These are phyloP conservation scores for Azemiops feae DNA, from an alignment of 2,113 vertebrate species.

Conservation along the genomic window DNA sequence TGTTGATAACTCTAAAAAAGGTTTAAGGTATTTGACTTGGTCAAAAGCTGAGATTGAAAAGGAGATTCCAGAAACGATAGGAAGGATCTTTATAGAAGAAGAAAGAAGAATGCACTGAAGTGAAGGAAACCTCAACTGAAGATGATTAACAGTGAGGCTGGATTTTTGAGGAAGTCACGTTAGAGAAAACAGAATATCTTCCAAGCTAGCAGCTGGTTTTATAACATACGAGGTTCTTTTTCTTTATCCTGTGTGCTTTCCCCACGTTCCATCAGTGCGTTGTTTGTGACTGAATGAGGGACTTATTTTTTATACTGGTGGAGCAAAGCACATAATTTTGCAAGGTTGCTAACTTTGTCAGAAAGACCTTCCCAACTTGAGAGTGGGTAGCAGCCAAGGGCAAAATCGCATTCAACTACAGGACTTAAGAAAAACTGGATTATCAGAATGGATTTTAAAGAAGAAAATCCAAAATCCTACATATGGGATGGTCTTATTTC, in stretches of 20 bases:
- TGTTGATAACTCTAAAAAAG: not conserved
- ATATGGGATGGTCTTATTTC: not conserved
- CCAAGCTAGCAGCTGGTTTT: not conserved
- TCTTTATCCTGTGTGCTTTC: not conserved
- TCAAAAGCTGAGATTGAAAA: not conserved
- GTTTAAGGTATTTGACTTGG: not conserved
- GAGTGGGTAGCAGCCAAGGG: not conserved
- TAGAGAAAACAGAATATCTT: not conserved
- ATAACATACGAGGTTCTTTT: not conserved
- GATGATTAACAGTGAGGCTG: not conserved
- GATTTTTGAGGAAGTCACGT: not conserved
- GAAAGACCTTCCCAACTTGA: not conserved
- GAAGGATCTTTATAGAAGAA: not conserved
- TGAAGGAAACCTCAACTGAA: not conserved
- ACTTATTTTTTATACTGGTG: not conserved
- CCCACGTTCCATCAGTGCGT: not conserved
- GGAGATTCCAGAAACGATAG: not conserved
- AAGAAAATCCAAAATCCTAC: not conserved
- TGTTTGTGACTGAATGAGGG: not conserved
- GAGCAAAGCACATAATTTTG: not conserved
- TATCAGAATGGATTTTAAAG: not conserved
- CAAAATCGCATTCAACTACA: not conserved
- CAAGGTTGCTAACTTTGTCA: not conserved
- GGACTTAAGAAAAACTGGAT: not conserved
- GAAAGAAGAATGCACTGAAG: not conserved